Evolutionary conservation across 2,888 invertebrate genomes (phyloP).

Genomic region (Xanthia togata): DNA sequence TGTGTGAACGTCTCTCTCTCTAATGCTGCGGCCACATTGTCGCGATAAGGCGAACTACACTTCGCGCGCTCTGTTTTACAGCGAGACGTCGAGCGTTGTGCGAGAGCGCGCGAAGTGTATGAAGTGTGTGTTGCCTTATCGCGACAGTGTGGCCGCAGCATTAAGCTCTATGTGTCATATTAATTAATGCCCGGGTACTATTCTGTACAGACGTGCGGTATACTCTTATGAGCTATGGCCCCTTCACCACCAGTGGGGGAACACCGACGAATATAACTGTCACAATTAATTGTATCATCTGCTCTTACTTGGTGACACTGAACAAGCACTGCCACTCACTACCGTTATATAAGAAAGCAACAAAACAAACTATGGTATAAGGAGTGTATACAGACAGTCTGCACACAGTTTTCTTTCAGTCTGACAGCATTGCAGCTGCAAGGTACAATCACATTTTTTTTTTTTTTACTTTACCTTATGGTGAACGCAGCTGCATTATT

Average conservation of each 20-base stretch:
- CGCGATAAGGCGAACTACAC: background rate
- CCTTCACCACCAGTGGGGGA: slow-evolving; percentile 26
- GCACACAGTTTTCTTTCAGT: slow-evolving; percentile 4
- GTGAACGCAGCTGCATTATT: slow-evolving; percentile 5
- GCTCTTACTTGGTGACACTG: slow-evolving; percentile 2
- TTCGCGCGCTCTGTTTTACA: background rate
- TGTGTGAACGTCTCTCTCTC: background rate
- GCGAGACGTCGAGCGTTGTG: background rate
- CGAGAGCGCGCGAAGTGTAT: background rate
- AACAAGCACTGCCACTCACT: slow-evolving; percentile 2
- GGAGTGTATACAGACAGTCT: slow-evolving; percentile 11
- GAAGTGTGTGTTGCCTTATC: background rate
- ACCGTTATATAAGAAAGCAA: slow-evolving; percentile 33
- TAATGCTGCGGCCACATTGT: background rate
- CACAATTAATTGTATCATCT: slow-evolving; percentile 25
- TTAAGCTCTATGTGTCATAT: slow-evolving; percentile 15
- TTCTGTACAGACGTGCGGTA: slow-evolving; percentile 17
- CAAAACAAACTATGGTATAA: slow-evolving; percentile 19
- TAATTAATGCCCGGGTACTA: background rate
- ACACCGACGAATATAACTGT: slow-evolving; percentile 7
- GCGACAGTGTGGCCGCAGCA: background rate
- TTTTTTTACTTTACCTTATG: background rate
- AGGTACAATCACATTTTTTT: too few species aligned
- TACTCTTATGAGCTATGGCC: slow-evolving; percentile 20
- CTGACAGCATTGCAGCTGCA: slow-evolving; percentile 9